Percentiles rank a stretch among this genome's conserved stretches.
Conservation (phyloP, 1,140 invertebrate species). For the Trichogramma pretiosum region DNA sequence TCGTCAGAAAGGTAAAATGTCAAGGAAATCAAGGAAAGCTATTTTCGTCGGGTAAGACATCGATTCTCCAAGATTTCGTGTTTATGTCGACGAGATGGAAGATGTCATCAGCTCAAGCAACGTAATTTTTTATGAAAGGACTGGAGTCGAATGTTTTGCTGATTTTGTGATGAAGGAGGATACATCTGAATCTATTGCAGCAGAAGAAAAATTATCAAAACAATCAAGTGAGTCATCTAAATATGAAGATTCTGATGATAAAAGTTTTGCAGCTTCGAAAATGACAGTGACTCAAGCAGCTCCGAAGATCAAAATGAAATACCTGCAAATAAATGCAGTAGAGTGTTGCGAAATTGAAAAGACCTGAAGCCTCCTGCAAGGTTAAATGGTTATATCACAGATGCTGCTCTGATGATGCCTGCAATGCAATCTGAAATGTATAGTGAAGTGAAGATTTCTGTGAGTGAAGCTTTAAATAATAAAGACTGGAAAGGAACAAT, state of each 20-base stretch:
- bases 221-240: neutral
- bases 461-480: neutral
- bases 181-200: neutral
- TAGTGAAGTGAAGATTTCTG: neutral
- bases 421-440: too few species aligned
- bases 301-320: neutral
- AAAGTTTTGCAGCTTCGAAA: neutral
- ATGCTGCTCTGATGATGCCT: too few species aligned
- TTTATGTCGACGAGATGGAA: conserved; percentile 9
- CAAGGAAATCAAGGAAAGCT: conserved; percentile 20
- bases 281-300: neutral
- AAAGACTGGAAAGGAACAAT: neutral
- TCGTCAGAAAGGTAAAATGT: conserved; percentile 18
- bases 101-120: conserved; percentile 12
- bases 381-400: neutral
- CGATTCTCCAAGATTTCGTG: conserved; percentile 13
- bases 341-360: neutral
- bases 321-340: neutral
- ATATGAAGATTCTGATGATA: neutral
- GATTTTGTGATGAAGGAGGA: conserved; percentile 16
- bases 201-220: too few species aligned
- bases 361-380: neutral
- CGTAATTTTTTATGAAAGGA: conserved; percentile 18
- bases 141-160: conserved; percentile 1
- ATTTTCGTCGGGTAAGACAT: conserved; percentile 24